A percentile compares a stretch with the other conserved stretches of the same genome.
Conservation (phyloP, 2,797 vertebrate species). For the Ceyx erithaca region DNA sequence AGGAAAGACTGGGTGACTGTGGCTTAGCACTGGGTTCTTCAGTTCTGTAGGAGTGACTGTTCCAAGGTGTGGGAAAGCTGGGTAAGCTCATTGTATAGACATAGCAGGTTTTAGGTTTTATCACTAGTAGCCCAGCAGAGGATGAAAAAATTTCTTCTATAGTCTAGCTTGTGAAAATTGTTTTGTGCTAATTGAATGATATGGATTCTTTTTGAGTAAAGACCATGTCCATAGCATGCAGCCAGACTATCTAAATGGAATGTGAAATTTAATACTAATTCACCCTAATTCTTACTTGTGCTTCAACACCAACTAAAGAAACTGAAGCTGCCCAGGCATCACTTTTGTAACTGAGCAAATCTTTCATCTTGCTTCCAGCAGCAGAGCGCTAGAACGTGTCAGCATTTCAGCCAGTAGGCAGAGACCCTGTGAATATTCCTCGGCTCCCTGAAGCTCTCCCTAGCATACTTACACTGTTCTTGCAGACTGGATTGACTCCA, state of each 20-base stretch:
- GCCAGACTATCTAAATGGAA: not conserved
- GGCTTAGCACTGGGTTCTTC: not conserved
- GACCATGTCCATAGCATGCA: not conserved
- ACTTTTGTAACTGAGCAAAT: not conserved
- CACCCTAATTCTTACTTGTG: not conserved
- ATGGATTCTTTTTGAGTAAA: not conserved
- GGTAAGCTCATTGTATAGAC: not conserved
- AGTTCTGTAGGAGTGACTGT: not conserved
- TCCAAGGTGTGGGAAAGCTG: not conserved
- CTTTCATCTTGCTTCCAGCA: constrained; percentile 3
- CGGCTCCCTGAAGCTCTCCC: not conserved
- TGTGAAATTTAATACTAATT: not conserved
- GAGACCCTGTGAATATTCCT: not conserved
- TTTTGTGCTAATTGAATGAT: not conserved
- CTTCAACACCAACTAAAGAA: not conserved
- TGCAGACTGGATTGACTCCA: constrained; percentile 35
- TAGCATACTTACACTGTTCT: not conserved
- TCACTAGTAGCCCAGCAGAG: not conserved
- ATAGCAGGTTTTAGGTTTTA: not conserved
- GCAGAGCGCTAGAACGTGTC: not conserved
- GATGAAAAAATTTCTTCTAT: not conserved
- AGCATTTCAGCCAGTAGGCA: not conserved
- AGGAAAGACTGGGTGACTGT: not conserved
- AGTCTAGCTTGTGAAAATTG: not conserved
- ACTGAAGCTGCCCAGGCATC: not conserved